Evolutionary conservation across 2,888 invertebrate species (phyloP).

Genomic region (Gerris lacustris): DNA sequence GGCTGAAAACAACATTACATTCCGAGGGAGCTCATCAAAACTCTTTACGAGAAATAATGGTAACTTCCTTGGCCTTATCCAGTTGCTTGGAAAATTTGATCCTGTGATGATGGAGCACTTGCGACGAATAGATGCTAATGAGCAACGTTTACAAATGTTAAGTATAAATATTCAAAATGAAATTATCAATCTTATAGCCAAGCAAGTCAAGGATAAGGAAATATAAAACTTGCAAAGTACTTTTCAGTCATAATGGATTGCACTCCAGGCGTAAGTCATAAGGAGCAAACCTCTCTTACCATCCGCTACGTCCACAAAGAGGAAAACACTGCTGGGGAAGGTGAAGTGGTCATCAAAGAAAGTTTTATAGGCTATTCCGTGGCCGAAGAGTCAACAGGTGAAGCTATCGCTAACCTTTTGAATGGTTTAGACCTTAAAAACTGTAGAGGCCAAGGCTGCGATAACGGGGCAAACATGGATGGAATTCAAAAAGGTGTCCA

Average conservation of each 20-base stretch:
- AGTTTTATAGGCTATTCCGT: constrained; percentile 36
- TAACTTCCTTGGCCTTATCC: no score
- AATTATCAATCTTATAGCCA: no score
- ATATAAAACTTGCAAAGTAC: constrained; percentile 21
- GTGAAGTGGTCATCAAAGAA: constrained; percentile 14
- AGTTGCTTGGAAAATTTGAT: no score
- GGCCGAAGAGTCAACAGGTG: constrained; percentile 20
- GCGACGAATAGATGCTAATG: no score
- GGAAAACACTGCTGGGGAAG: no score
- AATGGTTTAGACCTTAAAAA: constrained; percentile 22
- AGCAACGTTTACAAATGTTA: no score
- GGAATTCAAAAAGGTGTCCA: constrained; percentile 26
- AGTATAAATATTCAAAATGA: no score
- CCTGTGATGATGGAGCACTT: no score
- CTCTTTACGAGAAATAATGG: no score
- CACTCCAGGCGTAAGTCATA: constrained; percentile 25
- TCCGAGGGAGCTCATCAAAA: no score
- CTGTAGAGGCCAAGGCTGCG: constrained; percentile 26
- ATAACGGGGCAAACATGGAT: constrained; percentile 27
- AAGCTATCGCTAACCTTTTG: constrained; percentile 22
- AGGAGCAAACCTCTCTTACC: constrained; percentile 24
- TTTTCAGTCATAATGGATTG: constrained; percentile 26
- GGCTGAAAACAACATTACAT: no score
- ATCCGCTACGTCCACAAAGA: constrained; percentile 22
- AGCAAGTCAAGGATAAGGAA: no score